phyloP scores from a whole-genome alignment of 2,888 invertebrate genomes.

The Drosophila nigricruria region DNA sequence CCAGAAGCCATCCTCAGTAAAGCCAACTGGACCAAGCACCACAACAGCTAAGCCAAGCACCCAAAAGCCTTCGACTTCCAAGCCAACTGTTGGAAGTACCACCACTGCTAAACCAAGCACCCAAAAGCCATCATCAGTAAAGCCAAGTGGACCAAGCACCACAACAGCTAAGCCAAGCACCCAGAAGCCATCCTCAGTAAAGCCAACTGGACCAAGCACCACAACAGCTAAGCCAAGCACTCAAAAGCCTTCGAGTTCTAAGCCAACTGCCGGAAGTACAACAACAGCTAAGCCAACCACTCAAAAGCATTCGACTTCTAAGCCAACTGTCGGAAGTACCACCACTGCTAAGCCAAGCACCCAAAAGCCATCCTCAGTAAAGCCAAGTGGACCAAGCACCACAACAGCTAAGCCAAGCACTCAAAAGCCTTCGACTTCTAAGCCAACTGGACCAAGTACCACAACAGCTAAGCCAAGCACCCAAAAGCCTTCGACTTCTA shows the following conservation, averaged over 20 bases:
- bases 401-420: constrained; percentile 4
- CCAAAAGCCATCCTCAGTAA: neutral
- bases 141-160: neutral
- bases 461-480: constrained; percentile 4
- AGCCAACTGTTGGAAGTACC: neutral
- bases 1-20: neutral
- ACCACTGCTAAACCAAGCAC: neutral
- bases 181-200: neutral
- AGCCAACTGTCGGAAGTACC: neutral
- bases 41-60: neutral
- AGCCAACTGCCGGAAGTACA: neutral
- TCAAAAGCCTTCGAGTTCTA: neutral
- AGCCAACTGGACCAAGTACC: constrained; percentile 3
- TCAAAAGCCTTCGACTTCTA: constrained; percentile 2
- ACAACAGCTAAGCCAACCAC: neutral
- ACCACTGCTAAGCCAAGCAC: neutral
- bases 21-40: neutral
- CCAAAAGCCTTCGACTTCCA: neutral
- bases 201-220: neutral
- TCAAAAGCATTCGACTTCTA: neutral
- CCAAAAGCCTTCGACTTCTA: neutral
- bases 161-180: neutral
- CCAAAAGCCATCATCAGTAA: no score
- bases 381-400: neutral
- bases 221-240: neutral